phyloP scores from a whole-genome alignment of 2,888 invertebrate genomes.

The Lepidochitona cinerea region DNA sequence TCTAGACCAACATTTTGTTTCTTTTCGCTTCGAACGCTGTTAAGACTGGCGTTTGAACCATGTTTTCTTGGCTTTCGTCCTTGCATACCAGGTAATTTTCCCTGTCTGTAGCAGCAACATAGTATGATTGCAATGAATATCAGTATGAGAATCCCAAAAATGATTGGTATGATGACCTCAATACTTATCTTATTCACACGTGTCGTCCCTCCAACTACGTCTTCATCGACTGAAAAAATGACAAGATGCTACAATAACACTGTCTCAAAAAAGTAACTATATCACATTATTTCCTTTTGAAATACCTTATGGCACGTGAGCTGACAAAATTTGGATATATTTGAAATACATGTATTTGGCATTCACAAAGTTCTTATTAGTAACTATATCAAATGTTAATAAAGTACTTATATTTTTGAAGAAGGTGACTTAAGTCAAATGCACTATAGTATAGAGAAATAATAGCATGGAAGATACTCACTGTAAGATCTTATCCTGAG shows the following conservation, averaged over 20 bases:
- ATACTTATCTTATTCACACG: not conserved
- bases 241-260: too few relatives aligned
- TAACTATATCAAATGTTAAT: too few relatives aligned
- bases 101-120: not conserved
- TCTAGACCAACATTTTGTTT: not conserved
- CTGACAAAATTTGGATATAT: too few relatives aligned
- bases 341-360: too few relatives aligned
- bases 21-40: not conserved
- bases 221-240: not conserved
- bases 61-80: not conserved
- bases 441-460: too few relatives aligned
- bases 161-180: not conserved
- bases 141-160: not conserved
- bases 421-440: too few relatives aligned
- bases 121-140: not conserved
- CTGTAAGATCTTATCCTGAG: not conserved
- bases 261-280: too few relatives aligned
- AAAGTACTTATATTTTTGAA: too few relatives aligned
- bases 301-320: too few relatives aligned
- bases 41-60: not conserved
- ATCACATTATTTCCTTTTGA: too few relatives aligned
- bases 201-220: not conserved
- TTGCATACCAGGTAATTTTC: not conserved
- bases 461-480: not conserved
- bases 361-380: too few relatives aligned